Conservation (phyloP, 2,888 invertebrate species). For the Eupithecia insigniata region DNA sequence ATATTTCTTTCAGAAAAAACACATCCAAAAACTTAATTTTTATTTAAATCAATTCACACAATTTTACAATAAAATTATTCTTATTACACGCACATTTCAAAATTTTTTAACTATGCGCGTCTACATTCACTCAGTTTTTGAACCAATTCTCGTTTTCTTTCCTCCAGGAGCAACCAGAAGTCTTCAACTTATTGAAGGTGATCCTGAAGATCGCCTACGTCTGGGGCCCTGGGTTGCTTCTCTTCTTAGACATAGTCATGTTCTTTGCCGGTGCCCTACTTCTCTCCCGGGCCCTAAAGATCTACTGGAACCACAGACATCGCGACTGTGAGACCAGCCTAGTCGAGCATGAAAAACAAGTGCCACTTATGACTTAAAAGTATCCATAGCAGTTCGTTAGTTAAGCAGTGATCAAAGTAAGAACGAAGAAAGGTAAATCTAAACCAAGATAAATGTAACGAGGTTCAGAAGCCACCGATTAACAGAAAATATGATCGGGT, state of each 20-base stretch:
- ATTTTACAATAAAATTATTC: not conserved
- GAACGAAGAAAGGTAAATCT: not conserved
- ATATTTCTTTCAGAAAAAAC: not conserved
- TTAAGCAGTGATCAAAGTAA: not conserved
- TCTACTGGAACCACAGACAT: slow-evolving; percentile 32
- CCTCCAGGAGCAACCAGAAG: slow-evolving; percentile 64
- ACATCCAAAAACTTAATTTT: too few species aligned
- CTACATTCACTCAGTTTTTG: not conserved
- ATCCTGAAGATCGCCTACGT: slow-evolving; percentile 56
- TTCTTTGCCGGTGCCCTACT: slow-evolving; percentile 48
- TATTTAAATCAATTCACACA: too few species aligned
- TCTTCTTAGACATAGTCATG: slow-evolving; percentile 47
- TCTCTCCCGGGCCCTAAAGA: slow-evolving; percentile 42
- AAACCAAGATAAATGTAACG: not conserved
- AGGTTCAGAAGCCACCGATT: not conserved
- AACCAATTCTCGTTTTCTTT: slow-evolving; percentile 1
- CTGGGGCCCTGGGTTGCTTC: slow-evolving; percentile 51
- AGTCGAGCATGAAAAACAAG: slow-evolving; percentile 38
- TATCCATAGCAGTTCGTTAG: not conserved
- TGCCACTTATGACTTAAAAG: slow-evolving; percentile 38
- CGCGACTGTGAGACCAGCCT: slow-evolving; percentile 23
- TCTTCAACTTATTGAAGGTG: slow-evolving; percentile 50
- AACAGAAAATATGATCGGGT: too few species aligned
- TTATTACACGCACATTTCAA: not conserved
- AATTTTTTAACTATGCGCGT: not conserved